Percentiles rank a stretch among this genome's conserved stretches.
These are phyloP conservation scores for Alligator mississippiensis DNA, from an alignment of 2,113 vertebrate genomes.

Conservation along the genomic window DNA sequence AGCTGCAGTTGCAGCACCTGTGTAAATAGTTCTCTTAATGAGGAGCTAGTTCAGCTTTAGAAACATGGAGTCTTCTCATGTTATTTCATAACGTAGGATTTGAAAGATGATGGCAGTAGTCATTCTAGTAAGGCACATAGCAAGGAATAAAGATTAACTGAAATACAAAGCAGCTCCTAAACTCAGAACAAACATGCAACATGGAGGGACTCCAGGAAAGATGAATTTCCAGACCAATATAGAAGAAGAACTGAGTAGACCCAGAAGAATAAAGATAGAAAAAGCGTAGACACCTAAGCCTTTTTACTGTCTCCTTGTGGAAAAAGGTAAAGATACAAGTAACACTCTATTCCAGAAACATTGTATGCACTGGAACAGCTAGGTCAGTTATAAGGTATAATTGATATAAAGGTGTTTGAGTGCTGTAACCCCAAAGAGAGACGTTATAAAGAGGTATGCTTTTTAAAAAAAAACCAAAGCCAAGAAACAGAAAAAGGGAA, in stretches of 20 bases:
- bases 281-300: not conserved
- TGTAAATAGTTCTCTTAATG: not conserved
- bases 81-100: not conserved
- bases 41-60: not conserved
- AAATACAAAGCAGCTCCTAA: not conserved
- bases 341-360: not conserved
- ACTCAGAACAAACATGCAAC: not conserved
- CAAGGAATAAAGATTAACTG: not conserved
- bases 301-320: not conserved
- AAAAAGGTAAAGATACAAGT: not conserved
- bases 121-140: not conserved
- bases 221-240: not conserved
- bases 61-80: not conserved
- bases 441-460: not conserved
- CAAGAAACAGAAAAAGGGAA: too few species aligned
- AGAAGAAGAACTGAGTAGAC: not conserved
- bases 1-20: not conserved
- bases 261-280: not conserved
- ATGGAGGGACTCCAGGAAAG: not conserved
- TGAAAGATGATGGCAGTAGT: not conserved
- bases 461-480: too few species aligned
- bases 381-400: too few species aligned
- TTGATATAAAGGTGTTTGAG: not conserved
- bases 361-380: not conserved
- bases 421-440: not conserved